Evolutionary conservation across 1,140 invertebrate species (phyloP), one percentile per base, ranked within the genome.

Genomic region (Temnothorax longispinosus): DNA sequence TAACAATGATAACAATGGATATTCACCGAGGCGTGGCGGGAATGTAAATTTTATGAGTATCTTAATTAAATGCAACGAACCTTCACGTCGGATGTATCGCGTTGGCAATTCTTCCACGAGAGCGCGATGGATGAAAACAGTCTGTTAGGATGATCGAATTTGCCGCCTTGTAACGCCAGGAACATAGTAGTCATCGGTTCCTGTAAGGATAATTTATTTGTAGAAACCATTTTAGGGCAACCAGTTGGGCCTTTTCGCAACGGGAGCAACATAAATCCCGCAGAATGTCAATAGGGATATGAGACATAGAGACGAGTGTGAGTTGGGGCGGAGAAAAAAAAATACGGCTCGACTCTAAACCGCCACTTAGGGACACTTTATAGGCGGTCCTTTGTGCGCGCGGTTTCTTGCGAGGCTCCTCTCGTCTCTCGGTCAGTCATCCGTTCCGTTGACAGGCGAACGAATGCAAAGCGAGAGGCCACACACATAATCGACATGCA

Each of bases 151-250:
- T 99, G 98, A 94, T 99, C 99, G 95, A 99, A 99, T 94, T 99
- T 99, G 35, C 99, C 99, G 72, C 98, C 98, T 96, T 99, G 99
- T n/a, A 99, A 96, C 18, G 99, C 98, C 87, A 99, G 95, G 95
- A 99, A 99, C 98, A 99, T 99, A 5, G 99, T 99, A 1, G 99
- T 99, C 96, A 99, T 99, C 0, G 99, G 99, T 96, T 99, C 99
- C 98, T 99, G 93, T 2, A 94, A 94, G 82, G 71, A 88, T 77
- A 58, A 74, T 47, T 77, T 65, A 52, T 84, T 56, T 32, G 13
- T 10, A 52, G 21, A 27, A 10, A 52, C 21, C 27, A 10, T 32
- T 13, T 72, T 82, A 27, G 1, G 10, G 35, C 32, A 13, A 52
- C 32, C 27, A 38, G 32, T 67, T 18, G 44, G 44, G n/a, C 15